Evolutionary conservation across 2,113 vertebrate species (phyloP).

Genomic region (Pluvianellus socialis): DNA sequence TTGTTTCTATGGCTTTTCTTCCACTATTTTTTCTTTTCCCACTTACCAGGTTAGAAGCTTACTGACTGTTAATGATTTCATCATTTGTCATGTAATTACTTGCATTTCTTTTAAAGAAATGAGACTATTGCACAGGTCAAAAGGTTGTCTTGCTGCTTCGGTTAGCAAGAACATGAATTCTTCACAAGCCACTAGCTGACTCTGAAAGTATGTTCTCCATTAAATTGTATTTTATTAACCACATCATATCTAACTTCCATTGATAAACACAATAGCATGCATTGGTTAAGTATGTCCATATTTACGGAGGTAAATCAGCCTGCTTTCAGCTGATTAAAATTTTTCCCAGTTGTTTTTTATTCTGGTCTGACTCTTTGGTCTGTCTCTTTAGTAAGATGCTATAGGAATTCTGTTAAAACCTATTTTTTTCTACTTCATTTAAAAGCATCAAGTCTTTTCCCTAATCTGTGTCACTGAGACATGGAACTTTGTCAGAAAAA

Average conservation of each 20-base stretch:
- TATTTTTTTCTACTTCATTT: neutral
- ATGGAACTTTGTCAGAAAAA: neutral
- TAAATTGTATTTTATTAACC: neutral
- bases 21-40: neutral
- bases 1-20: neutral
- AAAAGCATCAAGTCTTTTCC: neutral
- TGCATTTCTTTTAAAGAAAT: neutral
- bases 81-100: neutral
- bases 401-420: neutral
- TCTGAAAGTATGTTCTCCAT: neutral
- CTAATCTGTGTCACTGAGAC: neutral
- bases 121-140: neutral
- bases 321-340: neutral
- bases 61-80: neutral
- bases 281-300: neutral
- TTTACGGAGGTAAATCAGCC: neutral
- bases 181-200: neutral
- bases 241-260: neutral
- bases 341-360: neutral
- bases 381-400: neutral
- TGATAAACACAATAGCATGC: neutral
- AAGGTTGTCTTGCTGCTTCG: neutral
- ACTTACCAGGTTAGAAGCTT: neutral
- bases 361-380: neutral
- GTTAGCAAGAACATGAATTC: neutral